Evolutionary conservation across 2,797 vertebrate genomes (phyloP).

Genomic region (Myripristis murdjan): DNA sequence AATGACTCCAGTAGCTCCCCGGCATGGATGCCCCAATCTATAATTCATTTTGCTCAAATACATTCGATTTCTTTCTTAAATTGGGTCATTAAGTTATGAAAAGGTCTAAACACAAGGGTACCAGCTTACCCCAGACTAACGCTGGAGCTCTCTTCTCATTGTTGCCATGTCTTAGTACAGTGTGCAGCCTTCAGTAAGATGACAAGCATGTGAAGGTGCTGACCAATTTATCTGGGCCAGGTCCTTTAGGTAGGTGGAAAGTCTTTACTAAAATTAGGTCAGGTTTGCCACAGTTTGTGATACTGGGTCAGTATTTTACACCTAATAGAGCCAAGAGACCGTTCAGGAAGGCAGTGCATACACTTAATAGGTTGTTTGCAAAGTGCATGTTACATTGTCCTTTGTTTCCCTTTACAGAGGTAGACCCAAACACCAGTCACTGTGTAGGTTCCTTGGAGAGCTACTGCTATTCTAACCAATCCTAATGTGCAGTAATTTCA

Average conservation of each 20-base stretch:
- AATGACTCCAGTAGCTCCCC: conserved; percentile 72
- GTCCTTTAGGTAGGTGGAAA: conserved; percentile 30
- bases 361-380: conserved; percentile 39
- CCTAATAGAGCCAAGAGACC: conserved; percentile 32
- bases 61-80: conserved; percentile 70
- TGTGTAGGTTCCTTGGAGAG: conserved; percentile 49
- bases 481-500: conserved; percentile 75
- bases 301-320: conserved; percentile 40
- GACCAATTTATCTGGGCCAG: conserved; percentile 38
- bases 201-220: conserved; percentile 35
- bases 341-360: conserved; percentile 24
- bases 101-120: conserved; percentile 61
- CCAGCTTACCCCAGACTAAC: conserved; percentile 37
- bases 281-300: conserved; percentile 45
- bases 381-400: conserved; percentile 36
- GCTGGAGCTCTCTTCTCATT: conserved; percentile 28
- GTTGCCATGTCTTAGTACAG: conserved; percentile 16
- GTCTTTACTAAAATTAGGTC: conserved; percentile 38
- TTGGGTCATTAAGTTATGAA: conserved; percentile 72
- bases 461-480: conserved; percentile 44
- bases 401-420: conserved; percentile 47
- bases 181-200: conserved; percentile 14
- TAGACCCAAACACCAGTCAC: conserved; percentile 43
- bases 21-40: conserved; percentile 79
- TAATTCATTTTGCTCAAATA: conserved; percentile 78